A percentile compares a stretch with the other conserved stretches of the same genome.
Evolutionary conservation across 2,797 vertebrate genomes (phyloP).

Genomic region (Lepus townsendii): DNA sequence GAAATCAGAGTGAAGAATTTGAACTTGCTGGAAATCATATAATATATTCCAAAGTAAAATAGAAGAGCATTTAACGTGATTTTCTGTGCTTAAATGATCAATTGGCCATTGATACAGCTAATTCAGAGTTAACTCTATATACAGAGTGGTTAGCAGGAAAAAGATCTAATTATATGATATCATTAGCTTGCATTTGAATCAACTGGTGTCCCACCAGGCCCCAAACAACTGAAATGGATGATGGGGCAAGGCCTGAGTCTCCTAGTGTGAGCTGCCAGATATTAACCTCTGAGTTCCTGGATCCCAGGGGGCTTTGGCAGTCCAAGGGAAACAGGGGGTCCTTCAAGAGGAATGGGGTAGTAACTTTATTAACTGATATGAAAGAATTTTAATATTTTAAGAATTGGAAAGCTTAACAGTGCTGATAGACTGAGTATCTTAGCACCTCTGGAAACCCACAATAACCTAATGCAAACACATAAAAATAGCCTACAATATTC

Average conservation of each 20-base stretch:
- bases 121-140: background rate
- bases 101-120: background rate
- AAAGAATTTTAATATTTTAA: conserved; percentile 34
- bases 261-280: background rate
- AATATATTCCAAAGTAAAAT: conserved; percentile 42
- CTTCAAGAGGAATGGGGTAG: background rate
- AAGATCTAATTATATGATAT: background rate
- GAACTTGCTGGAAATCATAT: conserved; percentile 40
- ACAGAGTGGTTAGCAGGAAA: background rate
- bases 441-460: background rate
- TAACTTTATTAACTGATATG: background rate
- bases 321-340: background rate
- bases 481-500: background rate
- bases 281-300: background rate
- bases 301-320: background rate
- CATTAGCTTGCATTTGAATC: background rate
- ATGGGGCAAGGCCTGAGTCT: background rate
- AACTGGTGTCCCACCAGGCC: background rate
- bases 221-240: background rate
- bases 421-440: background rate
- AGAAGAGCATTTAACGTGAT: conserved; percentile 27
- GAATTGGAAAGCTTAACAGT: background rate
- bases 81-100: conserved; percentile 27
- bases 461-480: conserved; percentile 5
- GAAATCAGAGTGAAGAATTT: conserved; percentile 23